phyloP scores from a whole-genome alignment of 2,113 vertebrate species.

The Macrotis lagotis region DNA sequence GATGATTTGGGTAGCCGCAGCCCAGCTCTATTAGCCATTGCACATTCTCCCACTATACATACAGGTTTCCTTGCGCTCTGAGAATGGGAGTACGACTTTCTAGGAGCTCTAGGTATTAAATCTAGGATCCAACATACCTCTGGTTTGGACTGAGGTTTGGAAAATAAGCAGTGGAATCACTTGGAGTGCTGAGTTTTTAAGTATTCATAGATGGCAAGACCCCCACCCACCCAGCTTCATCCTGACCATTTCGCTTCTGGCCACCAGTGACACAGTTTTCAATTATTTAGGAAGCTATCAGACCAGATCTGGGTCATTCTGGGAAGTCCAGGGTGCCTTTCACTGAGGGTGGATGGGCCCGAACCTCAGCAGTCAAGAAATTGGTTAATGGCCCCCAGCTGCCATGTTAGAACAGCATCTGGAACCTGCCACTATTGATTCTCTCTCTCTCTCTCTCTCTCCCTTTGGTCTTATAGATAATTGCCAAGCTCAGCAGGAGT shows the following conservation, averaged over 20 bases:
- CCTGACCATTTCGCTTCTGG: background rate
- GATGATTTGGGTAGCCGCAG: background rate
- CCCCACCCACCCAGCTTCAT: too few relatives aligned
- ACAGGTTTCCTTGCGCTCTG: too few relatives aligned
- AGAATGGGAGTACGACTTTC: too few relatives aligned
- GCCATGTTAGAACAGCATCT: background rate
- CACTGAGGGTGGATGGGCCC: background rate
- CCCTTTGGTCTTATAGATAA: background rate
- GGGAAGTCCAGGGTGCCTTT: background rate
- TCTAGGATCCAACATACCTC: too few relatives aligned
- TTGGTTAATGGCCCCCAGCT: background rate
- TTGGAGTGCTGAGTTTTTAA: background rate
- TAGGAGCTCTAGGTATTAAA: too few relatives aligned
- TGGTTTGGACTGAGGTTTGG: background rate
- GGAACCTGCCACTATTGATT: background rate
- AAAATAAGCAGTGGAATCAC: background rate
- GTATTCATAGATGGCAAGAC: background rate
- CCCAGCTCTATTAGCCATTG: background rate
- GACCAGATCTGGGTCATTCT: background rate
- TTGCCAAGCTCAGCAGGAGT: background rate
- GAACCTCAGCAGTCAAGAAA: background rate
- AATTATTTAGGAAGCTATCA: background rate
- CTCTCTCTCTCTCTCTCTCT: background rate
- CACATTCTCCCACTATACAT: background rate
- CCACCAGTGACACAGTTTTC: background rate